Evolutionary conservation across 2,888 invertebrate species (phyloP).

Genomic region (Clistopyga incitator): DNA sequence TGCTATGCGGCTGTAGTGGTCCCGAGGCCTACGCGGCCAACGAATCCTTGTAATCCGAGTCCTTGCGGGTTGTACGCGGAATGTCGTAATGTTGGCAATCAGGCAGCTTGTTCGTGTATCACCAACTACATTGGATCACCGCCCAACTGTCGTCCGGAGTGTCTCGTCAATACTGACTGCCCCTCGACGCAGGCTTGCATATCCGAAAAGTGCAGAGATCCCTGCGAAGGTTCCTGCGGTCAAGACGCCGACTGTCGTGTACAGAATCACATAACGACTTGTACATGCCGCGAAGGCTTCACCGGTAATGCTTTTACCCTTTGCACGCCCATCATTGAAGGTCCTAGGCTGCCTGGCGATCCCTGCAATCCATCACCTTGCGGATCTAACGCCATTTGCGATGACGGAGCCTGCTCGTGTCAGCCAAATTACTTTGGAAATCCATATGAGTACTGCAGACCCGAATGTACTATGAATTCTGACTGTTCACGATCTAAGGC

Average conservation of each 20-base stretch:
- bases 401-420: conserved; percentile 88
- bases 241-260: conserved; percentile 89
- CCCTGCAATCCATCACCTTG: conserved; percentile 91
- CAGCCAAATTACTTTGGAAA: conserved; percentile 90
- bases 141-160: conserved; percentile 89
- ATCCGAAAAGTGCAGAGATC: conserved; percentile 90
- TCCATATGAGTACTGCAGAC: conserved; percentile 89
- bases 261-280: conserved; percentile 90
- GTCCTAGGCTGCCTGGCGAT: conserved; percentile 84
- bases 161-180: conserved; percentile 88
- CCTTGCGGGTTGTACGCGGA: conserved; percentile 90
- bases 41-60: conserved; percentile 90
- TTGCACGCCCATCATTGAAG: conserved; percentile 85
- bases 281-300: conserved; percentile 86
- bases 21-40: conserved; percentile 79
- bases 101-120: conserved; percentile 88
- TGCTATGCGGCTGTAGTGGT: conserved; percentile 85
- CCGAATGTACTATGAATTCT: conserved; percentile 90
- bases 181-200: conserved; percentile 89
- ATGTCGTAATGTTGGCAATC: conserved; percentile 87
- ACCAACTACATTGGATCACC: conserved; percentile 89
- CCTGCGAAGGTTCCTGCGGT: conserved; percentile 90
- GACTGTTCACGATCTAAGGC: conserved; percentile 89
- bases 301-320: conserved; percentile 89
- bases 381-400: conserved; percentile 85